A percentile compares a stretch with the other conserved stretches of the same genome.
Conservation (phyloP, 2,888 invertebrate genomes). For the Meghimatium bilineatum region DNA sequence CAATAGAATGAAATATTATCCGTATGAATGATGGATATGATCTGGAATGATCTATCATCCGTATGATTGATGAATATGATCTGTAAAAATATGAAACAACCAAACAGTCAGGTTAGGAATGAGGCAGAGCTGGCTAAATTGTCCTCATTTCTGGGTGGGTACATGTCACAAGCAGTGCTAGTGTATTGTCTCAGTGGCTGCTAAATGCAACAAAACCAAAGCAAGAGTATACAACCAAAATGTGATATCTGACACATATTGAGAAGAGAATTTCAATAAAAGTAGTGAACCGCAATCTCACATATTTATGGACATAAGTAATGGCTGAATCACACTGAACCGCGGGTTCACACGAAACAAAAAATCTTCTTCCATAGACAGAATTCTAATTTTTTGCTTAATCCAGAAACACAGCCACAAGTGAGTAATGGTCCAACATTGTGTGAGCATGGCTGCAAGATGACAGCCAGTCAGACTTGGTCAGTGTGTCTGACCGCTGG, state of each 20-base stretch:
- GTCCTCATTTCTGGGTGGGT: slow-evolving; percentile 15
- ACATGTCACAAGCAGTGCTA: slow-evolving; percentile 19
- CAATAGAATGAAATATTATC: too few species aligned
- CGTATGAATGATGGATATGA: too few species aligned
- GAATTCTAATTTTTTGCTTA: not conserved
- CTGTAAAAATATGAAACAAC: not conserved
- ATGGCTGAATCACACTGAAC: slow-evolving; percentile 14
- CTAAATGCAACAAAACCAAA: slow-evolving; percentile 39
- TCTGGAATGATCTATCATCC: too few species aligned
- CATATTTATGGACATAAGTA: slow-evolving; percentile 17
- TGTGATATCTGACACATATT: slow-evolving; percentile 32
- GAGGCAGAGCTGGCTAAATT: not conserved
- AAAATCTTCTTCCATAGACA: slow-evolving; percentile 13
- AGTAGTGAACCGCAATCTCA: not conserved
- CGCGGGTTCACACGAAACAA: slow-evolving; percentile 20
- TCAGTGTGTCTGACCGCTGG: slow-evolving; percentile 43
- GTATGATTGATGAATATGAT: not conserved
- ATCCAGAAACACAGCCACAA: slow-evolving; percentile 2
- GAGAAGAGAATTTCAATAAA: slow-evolving; percentile 31
- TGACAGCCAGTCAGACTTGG: slow-evolving; percentile 30
- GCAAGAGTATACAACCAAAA: slow-evolving; percentile 34
- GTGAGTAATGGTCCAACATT: slow-evolving; percentile 21
- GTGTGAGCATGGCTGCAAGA: slow-evolving; percentile 26
- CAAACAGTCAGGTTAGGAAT: not conserved
- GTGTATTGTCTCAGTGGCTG: slow-evolving; percentile 12